Evolutionary conservation across 2,113 vertebrate species (phyloP).

Genomic region (Bothrops jararaca): DNA sequence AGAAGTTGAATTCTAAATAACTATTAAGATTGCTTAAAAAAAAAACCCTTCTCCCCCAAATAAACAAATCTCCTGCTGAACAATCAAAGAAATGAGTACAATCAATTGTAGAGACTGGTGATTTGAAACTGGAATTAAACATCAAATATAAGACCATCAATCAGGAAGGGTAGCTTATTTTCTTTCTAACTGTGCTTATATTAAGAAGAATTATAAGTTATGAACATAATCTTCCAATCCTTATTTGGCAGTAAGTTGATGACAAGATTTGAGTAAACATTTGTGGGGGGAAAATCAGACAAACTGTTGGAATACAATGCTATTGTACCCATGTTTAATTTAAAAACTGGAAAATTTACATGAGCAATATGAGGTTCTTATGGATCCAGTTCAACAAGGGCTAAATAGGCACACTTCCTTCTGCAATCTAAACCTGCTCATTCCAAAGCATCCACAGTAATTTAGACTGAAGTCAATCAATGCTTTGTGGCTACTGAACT

Average conservation of each 20-base stretch:
- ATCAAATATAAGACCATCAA: neutral
- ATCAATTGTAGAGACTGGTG: neutral
- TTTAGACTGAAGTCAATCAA: neutral
- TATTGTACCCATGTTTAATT: neutral
- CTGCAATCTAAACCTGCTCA: neutral
- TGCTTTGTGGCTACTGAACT: too few species aligned
- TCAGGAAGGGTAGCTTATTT: neutral
- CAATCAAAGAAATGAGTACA: conserved; percentile 53
- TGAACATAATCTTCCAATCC: neutral
- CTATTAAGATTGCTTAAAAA: conserved; percentile 66
- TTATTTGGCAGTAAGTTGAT: neutral
- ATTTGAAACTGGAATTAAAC: conserved; percentile 27
- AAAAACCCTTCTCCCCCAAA: conserved; percentile 40
- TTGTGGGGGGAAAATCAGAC: neutral
- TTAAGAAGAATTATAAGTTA: neutral
- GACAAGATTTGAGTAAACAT: neutral
- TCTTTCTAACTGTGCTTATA: neutral
- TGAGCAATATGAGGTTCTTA: neutral
- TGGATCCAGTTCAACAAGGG: neutral
- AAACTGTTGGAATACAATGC: neutral
- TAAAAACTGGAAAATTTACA: neutral
- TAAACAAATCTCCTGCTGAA: conserved; percentile 70
- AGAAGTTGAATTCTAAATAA: conserved; percentile 57
- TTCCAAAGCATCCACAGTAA: neutral
- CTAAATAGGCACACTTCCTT: neutral